Evolutionary conservation across 2,113 vertebrate species (phyloP).

Genomic region (Lepus americanus): DNA sequence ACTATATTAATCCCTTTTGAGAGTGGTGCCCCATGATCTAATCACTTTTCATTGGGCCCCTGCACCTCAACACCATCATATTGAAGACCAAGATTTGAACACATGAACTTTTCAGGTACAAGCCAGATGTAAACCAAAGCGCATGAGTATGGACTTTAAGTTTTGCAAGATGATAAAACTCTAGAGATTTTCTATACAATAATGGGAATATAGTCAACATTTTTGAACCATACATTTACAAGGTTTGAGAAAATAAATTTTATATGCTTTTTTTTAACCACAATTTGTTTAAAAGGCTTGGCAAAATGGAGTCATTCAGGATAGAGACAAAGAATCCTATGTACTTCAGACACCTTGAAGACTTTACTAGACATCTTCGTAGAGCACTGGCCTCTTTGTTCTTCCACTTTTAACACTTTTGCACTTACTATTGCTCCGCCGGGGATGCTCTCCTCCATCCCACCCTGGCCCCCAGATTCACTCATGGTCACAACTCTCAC

Average conservation of each 20-base stretch:
- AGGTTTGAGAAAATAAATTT: neutral
- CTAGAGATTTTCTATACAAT: conserved; percentile 10
- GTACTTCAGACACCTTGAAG: neutral
- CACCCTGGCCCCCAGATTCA: neutral
- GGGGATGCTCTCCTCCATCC: neutral
- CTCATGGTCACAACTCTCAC: neutral
- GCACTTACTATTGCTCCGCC: neutral
- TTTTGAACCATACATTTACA: neutral
- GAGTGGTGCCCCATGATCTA: neutral
- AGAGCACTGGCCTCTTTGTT: neutral
- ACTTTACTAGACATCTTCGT: neutral
- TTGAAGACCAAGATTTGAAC: neutral
- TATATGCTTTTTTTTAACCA: conserved; percentile 3
- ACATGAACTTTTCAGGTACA: neutral
- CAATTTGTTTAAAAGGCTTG: neutral
- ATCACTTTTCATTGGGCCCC: neutral
- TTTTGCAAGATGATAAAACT: conserved; percentile 37
- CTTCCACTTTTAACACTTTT: conserved; percentile 9
- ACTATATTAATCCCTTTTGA: neutral
- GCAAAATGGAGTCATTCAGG: neutral
- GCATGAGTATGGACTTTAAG: neutral
- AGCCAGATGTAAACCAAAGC: neutral
- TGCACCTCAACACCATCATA: neutral
- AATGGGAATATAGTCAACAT: neutral
- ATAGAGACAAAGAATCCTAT: neutral